Percentiles rank a stretch among this genome's conserved stretches.
These are phyloP conservation scores for Xenops minutus DNA, from an alignment of 2,797 vertebrate genomes.

Conservation along the genomic window DNA sequence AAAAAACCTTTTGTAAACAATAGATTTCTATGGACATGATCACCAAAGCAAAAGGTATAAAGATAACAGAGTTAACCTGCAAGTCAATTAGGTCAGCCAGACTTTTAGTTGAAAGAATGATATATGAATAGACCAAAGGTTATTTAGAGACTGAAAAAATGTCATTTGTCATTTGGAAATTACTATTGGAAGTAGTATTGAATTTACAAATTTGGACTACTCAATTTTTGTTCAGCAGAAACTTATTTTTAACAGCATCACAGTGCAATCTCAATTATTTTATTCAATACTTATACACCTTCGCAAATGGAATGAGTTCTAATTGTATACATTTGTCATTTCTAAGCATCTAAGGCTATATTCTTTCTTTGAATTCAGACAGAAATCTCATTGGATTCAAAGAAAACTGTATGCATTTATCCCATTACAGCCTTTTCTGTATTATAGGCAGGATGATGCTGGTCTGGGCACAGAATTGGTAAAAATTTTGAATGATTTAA, in stretches of 20 bases:
- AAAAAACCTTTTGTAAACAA: neutral
- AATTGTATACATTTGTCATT: neutral
- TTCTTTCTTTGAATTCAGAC: neutral
- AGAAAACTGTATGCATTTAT: neutral
- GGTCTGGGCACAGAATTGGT: neutral
- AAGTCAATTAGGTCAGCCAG: neutral
- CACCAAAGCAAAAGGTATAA: neutral
- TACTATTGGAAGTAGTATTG: neutral
- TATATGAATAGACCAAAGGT: neutral
- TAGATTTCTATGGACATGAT: neutral
- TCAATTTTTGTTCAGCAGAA: neutral
- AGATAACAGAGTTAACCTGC: neutral
- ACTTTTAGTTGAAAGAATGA: neutral
- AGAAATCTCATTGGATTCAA: neutral
- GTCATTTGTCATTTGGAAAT: neutral
- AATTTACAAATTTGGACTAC: neutral
- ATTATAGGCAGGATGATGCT: neutral
- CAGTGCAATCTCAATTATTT: neutral
- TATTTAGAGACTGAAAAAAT: neutral
- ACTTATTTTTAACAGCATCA: neutral
- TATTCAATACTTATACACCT: neutral
- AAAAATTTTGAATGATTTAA: neutral
- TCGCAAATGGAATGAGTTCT: neutral
- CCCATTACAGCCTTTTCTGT: neutral
- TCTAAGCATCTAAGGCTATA: neutral